Base-by-base conservation (phyloP, 2,888 invertebrate genomes). In the Cataglyphis cursor region DNA sequence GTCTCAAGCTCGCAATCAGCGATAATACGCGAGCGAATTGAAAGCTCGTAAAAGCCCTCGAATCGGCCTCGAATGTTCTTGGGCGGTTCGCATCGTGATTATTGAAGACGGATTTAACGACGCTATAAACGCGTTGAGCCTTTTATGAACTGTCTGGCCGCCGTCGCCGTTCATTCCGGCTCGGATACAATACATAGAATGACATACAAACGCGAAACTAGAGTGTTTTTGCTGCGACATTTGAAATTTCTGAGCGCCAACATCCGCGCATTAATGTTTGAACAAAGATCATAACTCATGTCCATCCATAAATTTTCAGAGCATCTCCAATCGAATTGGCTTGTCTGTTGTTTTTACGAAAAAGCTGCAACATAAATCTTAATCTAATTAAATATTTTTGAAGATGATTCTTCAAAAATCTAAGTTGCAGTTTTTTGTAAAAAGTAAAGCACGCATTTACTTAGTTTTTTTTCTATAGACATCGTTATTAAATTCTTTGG, bases 21-120 rank as follows among this genome's bases (percentile, higher is more conserved):
- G 81, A 85, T 88, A 90, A 88, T 85, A 88, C 83, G 24, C 61
- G 73, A 41, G 64, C 74, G 57, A 80, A 66, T 64, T 68, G 54
- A 64, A 61, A 41, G 85, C 85, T 88, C 90, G 81, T 89, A 87
- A 90, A 90, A 78, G 68, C 74, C 68, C 38, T 41, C 41, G 75
- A 90, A 87, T 81, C 83, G 82, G 35, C 61, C 24, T 24, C 82
- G 83, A 84, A 83, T 84, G 74, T 75, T 57, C 72, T 84, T 85
- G 81, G 83, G 74, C 15, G 61, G 86, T 70, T 84, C 51, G 64
- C 48, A n/a, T 51, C 15, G 54, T 84, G 86, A 90, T 90, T 90
- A 82, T 88, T 88, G 87, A 86, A 86, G 81, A 72, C 81, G 89
- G 81, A 90, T 89, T 51, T 90, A 90, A 90, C 87, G 89, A 82